A percentile compares a stretch with the other conserved stretches of the same genome.
phyloP scores from a whole-genome alignment of 2,113 vertebrate species.

The Desmodus rotundus region DNA sequence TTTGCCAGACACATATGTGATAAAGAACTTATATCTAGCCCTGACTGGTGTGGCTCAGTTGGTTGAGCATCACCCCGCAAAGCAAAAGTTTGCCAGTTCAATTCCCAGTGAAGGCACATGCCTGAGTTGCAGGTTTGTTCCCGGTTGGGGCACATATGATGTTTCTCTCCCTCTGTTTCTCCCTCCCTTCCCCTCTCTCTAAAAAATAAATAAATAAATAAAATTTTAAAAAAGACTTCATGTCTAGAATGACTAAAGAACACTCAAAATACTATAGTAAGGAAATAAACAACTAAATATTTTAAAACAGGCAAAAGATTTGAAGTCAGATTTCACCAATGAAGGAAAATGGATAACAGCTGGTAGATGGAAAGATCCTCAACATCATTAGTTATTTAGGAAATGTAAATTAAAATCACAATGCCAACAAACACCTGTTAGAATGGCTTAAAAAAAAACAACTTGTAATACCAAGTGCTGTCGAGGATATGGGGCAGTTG shows the following conservation, averaged over 20 bases:
- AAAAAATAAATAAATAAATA: too few relatives aligned
- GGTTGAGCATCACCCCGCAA: too few relatives aligned
- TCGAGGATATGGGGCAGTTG: background rate
- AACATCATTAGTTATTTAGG: background rate
- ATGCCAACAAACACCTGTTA: background rate
- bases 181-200: too few relatives aligned
- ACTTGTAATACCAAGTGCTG: background rate
- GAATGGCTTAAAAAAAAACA: background rate
- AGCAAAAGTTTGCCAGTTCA: too few relatives aligned
- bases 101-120: too few relatives aligned
- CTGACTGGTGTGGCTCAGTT: too few relatives aligned
- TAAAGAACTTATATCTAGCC: background rate
- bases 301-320: background rate
- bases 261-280: background rate
- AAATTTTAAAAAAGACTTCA: background rate
- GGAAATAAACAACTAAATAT: background rate
- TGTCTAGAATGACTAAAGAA: background rate
- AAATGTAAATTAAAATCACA: constrained; percentile 23
- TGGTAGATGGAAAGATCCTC: background rate
- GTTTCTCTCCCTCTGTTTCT: too few relatives aligned
- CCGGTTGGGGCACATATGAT: too few relatives aligned
- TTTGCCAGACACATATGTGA: background rate
- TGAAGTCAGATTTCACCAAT: background rate
- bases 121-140: too few relatives aligned
- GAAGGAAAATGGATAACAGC: background rate